Evolutionary conservation across 37 sponge, comb jelly and placozoan species (phyloP).

Genomic region (Agelas oroides): DNA sequence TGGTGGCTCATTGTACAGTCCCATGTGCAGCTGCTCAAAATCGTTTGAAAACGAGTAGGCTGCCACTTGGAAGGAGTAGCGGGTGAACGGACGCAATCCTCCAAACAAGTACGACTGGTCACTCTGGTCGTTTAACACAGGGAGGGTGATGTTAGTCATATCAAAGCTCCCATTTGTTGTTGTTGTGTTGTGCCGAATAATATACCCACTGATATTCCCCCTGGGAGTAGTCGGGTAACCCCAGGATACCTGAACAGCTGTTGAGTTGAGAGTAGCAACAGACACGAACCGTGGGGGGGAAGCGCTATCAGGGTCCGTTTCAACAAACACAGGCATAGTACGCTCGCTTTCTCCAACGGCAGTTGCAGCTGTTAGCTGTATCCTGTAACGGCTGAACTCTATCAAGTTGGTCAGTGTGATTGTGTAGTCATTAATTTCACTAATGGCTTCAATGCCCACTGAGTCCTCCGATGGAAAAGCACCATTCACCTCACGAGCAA

Average conservation of each 20-base stretch:
- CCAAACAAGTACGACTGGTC: constrained; percentile 11
- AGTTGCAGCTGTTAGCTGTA: constrained; percentile 50
- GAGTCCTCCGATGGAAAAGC: neutral
- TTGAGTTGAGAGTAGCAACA: constrained; percentile 4
- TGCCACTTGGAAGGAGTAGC: constrained; percentile 34
- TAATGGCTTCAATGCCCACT: neutral
- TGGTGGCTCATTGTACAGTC: neutral
- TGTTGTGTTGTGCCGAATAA: constrained; percentile 21
- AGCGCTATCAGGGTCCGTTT: constrained; percentile 34
- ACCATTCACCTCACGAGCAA: neutral
- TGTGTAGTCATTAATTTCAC: neutral
- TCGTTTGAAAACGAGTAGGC: constrained; percentile 37
- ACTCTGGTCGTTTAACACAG: constrained; percentile 15
- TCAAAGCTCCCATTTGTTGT: no score
- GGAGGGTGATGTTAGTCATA: neutral
- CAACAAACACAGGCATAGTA: neutral
- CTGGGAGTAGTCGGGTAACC: constrained; percentile 46
- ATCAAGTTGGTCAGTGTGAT: constrained; percentile 3
- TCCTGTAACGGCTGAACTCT: constrained; percentile 54
- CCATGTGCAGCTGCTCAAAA: neutral
- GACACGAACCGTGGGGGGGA: neutral
- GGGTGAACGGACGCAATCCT: constrained; percentile 25
- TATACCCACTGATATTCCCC: constrained; percentile 54
- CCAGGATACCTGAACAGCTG: constrained; percentile 55
- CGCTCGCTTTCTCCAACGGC: constrained; percentile 42